Conservation (phyloP, 1,140 invertebrate genomes). For the Drosophila saltans region DNA sequence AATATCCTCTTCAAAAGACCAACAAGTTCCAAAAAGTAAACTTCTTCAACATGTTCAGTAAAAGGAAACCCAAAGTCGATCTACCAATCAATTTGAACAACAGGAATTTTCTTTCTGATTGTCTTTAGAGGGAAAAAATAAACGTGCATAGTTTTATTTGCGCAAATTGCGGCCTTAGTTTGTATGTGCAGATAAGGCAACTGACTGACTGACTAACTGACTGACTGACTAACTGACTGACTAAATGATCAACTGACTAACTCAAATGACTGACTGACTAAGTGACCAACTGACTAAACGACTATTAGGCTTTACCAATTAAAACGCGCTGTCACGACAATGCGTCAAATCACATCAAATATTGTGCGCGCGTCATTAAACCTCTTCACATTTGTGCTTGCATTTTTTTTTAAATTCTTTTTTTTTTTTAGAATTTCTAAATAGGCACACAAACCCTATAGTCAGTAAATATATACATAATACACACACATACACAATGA, state of each 20-base stretch:
- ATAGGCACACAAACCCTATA: conserved; percentile 24
- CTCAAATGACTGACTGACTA: conserved; percentile 7
- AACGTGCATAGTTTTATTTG: conserved; percentile 68
- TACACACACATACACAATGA: conserved; percentile 33
- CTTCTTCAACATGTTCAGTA: too few species aligned
- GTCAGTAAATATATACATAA: conserved; percentile 35
- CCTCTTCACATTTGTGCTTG: conserved; percentile 20
- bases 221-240: conserved; percentile 6
- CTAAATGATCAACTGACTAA: conserved; percentile 1
- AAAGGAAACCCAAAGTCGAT: background rate
- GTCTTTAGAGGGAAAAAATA: conserved; percentile 61
- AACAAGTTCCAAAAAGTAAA: too few species aligned
- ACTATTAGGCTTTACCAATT: conserved; percentile 48
- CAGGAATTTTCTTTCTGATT: conserved; percentile 22
- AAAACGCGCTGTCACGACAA: conserved; percentile 53
- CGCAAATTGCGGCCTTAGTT: conserved; percentile 70
- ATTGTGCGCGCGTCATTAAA: conserved; percentile 46
- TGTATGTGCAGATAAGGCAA: conserved; percentile 51
- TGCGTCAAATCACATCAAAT: conserved; percentile 75
- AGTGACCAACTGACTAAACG: conserved; percentile 17
- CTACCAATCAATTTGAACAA: too few species aligned
- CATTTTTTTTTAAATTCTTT: conserved; percentile 9
- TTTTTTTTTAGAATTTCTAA: conserved; percentile 53
- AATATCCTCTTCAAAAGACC: too few species aligned
- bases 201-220: conserved; percentile 25